Evolutionary conservation across 23 tunicate genomes (phyloP), one percentile per base, ranked within the genome.

Genomic region (Clavelina lepadiformis): DNA sequence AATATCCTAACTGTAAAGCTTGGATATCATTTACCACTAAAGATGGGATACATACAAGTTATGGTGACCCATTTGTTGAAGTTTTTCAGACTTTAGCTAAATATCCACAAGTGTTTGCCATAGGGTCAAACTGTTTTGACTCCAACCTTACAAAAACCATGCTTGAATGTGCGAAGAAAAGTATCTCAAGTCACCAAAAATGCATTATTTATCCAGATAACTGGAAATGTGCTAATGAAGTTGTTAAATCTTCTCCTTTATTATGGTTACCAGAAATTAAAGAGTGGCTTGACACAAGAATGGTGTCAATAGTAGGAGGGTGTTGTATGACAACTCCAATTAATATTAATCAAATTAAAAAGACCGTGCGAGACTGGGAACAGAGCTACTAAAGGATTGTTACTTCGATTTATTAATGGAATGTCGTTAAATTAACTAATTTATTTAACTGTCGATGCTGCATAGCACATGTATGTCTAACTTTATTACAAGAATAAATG

Each of bases 21-120:
- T 89, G 88, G 88, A 68, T 89, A n/a, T 47, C 83, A 32, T 89
- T 89, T 59, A 61, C 97, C 33, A 75, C 83, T 18, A 81, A 81
- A 62, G 68, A 75, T 81, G 97, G 78, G 3, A 23, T 23, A 0
- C 35, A 68, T 23, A 89, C 97, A 38, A 74, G 77, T 36, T 78
- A 81, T 75, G 89, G 79, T 63, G 97, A 89, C 35, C 21, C 56
- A 3, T 82, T 81, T 51, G 27, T 5, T 18, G 58, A 69, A 56
- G 82, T 68, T 27, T 69, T 69, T 54, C 18, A 63, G 51, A 53
- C 69, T 34, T 51, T 89, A 4, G 31, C 68, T 0, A 33, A 63
- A 32, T 31, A 69, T 45, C 63, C 65, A 26, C 97, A 89, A 64
- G 80, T 89, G 3, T 51, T 69, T 35, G 87, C 97, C 2, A 63